Conservation (phyloP, 1,140 invertebrate genomes). For the Tetragnatha versicolor region DNA sequence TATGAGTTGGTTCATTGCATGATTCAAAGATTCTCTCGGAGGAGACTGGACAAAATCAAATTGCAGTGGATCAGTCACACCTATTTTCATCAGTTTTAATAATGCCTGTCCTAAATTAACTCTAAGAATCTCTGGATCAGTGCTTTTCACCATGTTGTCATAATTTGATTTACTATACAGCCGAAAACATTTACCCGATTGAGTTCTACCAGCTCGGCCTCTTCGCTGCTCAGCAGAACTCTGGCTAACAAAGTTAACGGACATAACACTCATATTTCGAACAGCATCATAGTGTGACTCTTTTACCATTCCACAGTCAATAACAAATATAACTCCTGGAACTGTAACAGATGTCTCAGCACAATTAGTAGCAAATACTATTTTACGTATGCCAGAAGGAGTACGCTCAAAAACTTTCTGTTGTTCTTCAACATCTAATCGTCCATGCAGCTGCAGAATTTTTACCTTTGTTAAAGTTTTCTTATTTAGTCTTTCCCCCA, state of each 20-base stretch:
- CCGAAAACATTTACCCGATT: conserved; percentile 78
- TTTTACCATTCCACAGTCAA: conserved; percentile 97
- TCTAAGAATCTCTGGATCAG: conserved; percentile 91
- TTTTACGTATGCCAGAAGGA: conserved; percentile 81
- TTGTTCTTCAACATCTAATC: conserved; percentile 74
- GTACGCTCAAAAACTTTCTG: conserved; percentile 60
- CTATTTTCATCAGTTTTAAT: conserved; percentile 91
- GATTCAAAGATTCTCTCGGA: conserved; percentile 82
- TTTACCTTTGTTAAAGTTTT: conserved; percentile 59
- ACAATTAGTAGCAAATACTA: conserved; percentile 97
- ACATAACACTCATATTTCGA: conserved; percentile 85
- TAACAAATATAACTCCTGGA: conserved; percentile 95
- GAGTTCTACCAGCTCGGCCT: conserved; percentile 80
- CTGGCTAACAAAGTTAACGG: conserved; percentile 84
- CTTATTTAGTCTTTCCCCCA: conserved; percentile 63
- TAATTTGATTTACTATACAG: conserved; percentile 90
- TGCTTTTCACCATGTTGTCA: conserved; percentile 73
- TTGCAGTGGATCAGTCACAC: conserved; percentile 81
- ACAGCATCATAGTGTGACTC: conserved; percentile 92
- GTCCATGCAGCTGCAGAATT: conserved; percentile 61
- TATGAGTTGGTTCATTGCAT: conserved; percentile 85
- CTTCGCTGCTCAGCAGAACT: conserved; percentile 96
- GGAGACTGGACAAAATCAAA: conserved; percentile 73
- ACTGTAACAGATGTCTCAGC: conserved; percentile 99
- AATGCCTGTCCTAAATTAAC: conserved; percentile 85